Evolutionary conservation across 2,888 invertebrate species (phyloP).

Genomic region (Tiliacea aurago): DNA sequence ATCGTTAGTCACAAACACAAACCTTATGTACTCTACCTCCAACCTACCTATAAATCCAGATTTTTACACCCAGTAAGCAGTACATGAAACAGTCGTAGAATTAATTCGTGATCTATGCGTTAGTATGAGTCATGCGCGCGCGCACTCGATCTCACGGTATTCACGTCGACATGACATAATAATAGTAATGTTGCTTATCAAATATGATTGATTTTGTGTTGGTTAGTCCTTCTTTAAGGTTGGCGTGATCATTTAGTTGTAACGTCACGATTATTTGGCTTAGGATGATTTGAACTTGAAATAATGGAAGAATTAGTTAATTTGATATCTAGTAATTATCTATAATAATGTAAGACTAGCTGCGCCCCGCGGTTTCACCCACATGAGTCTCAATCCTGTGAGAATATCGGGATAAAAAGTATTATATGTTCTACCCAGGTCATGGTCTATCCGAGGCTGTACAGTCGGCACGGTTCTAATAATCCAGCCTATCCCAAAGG

Average conservation of each 20-base stretch:
- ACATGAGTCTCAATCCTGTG: no score
- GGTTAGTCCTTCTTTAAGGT: constrained; percentile 58
- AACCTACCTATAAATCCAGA: constrained; percentile 24
- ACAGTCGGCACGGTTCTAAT: no score
- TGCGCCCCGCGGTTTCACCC: no score
- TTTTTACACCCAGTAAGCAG: constrained; percentile 48
- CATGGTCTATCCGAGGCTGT: no score
- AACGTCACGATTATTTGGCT: constrained; percentile 37
- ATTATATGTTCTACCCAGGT: no score
- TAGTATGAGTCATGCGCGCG: constrained; percentile 64
- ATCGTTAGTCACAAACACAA: not conserved
- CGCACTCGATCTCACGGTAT: constrained; percentile 63
- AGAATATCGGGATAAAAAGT: no score
- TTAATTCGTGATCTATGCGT: constrained; percentile 66
- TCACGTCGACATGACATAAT: constrained; percentile 68
- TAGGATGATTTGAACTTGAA: constrained; percentile 2
- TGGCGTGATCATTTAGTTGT: constrained; percentile 51
- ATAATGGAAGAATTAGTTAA: constrained; percentile 2
- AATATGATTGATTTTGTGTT: constrained; percentile 67
- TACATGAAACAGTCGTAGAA: constrained; percentile 47
- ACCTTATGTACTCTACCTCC: not conserved
- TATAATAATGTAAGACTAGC: no score
- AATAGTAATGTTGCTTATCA: constrained; percentile 68
- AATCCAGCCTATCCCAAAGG: no score
- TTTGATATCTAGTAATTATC: not conserved